phyloP scores from a whole-genome alignment of 2,888 invertebrate species.

The Eupithecia subumbrata region DNA sequence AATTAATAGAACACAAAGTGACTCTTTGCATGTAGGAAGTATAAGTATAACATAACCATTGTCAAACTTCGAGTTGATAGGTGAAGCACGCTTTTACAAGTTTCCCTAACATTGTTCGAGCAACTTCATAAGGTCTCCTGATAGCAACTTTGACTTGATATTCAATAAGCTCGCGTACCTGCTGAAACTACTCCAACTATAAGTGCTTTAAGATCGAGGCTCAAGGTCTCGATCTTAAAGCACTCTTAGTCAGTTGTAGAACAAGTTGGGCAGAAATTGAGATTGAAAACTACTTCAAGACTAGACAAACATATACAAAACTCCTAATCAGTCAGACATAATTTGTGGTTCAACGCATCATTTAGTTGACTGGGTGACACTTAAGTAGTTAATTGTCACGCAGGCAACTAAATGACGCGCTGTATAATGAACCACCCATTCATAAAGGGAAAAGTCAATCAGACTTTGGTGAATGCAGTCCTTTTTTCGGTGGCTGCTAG shows the following conservation, averaged over 20 bases:
- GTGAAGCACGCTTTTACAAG: constrained; percentile 9
- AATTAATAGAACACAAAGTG: background rate
- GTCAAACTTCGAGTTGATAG: background rate
- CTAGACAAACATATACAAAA: background rate
- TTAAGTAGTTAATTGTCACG: background rate
- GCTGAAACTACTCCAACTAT: background rate
- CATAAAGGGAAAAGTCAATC: constrained; percentile 40
- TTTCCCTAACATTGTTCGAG: background rate
- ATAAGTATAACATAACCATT: background rate
- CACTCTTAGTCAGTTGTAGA: too few species aligned
- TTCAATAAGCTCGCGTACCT: background rate
- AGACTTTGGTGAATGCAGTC: constrained; percentile 38
- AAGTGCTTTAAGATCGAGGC: background rate
- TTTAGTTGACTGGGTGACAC: too few species aligned
- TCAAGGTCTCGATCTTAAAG: too few species aligned
- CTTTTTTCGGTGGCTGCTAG: constrained; percentile 57
- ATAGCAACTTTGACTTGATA: constrained; percentile 1
- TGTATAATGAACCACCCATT: constrained; percentile 16
- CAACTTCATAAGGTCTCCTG: constrained; percentile 4
- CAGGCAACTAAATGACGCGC: background rate
- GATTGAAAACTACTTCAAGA: background rate
- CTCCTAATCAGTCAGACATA: background rate
- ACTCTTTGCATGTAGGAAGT: background rate
- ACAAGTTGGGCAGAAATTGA: background rate
- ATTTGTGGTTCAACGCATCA: too few species aligned